Conservation (phyloP, 2,797 vertebrate genomes). For the Hypotaenidia okinawae region DNA sequence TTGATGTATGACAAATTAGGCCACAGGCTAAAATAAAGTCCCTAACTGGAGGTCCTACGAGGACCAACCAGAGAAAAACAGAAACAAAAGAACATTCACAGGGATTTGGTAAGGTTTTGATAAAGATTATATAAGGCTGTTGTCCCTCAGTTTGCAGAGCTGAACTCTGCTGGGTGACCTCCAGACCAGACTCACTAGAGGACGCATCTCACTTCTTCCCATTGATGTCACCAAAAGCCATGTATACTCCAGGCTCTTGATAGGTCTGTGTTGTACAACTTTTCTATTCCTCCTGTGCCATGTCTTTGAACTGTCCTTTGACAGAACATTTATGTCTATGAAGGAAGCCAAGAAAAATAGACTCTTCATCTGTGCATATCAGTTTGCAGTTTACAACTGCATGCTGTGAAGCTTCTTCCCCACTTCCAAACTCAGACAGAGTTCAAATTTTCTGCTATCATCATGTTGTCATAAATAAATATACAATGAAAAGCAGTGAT, state of each 20-base stretch:
- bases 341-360: not conserved
- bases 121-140: not conserved
- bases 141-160: not conserved
- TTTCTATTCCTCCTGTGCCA: not conserved
- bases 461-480: not conserved
- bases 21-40: not conserved
- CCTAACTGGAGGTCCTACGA: not conserved
- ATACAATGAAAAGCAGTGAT: not conserved
- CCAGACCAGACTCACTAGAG: not conserved
- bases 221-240: not conserved
- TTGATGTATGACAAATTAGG: not conserved
- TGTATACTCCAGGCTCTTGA: not conserved
- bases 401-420: not conserved
- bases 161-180: not conserved
- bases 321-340: not conserved
- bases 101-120: not conserved
- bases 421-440: not conserved
- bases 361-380: not conserved
- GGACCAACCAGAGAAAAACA: not conserved
- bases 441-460: not conserved
- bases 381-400: not conserved
- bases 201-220: not conserved
- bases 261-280: accelerated
- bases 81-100: not conserved
- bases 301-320: not conserved